phyloP scores from a whole-genome alignment of 1,140 invertebrate genomes.

The Ectropis grisescens region DNA sequence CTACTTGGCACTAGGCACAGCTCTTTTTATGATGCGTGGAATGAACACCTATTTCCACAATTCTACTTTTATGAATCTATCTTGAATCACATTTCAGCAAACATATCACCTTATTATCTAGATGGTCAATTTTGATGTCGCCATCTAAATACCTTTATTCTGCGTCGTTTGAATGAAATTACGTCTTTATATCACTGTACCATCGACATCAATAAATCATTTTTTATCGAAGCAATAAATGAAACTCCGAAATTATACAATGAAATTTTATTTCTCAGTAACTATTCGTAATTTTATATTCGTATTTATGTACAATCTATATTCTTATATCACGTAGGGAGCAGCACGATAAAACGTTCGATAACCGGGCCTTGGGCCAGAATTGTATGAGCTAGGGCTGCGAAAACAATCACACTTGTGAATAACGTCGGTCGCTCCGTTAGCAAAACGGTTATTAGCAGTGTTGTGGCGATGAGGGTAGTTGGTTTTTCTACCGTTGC shows the following conservation, averaged over 20 bases:
- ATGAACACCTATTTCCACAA: too few relatives aligned
- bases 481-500: constrained; percentile 16
- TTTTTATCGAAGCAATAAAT: constrained; percentile 19
- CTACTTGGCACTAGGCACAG: too few relatives aligned
- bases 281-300: constrained; percentile 47
- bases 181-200: too few relatives aligned
- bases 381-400: constrained; percentile 17
- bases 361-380: constrained; percentile 22
- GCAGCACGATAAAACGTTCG: constrained; percentile 27
- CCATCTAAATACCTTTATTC: too few relatives aligned
- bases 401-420: constrained; percentile 20
- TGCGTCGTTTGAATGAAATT: too few relatives aligned
- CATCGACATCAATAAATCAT: too few relatives aligned
- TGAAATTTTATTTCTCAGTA: constrained; percentile 52
- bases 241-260: constrained; percentile 19
- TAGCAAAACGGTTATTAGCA: constrained; percentile 18
- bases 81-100: too few relatives aligned
- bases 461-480: constrained; percentile 22
- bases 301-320: constrained; percentile 25
- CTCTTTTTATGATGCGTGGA: too few relatives aligned
- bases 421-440: constrained; percentile 26
- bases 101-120: too few relatives aligned
- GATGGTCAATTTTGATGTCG: too few relatives aligned
- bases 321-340: constrained; percentile 51
- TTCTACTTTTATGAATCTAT: too few relatives aligned